Base-by-base conservation (phyloP, 2,113 vertebrate species). In the Sclerurus mexicanus region DNA sequence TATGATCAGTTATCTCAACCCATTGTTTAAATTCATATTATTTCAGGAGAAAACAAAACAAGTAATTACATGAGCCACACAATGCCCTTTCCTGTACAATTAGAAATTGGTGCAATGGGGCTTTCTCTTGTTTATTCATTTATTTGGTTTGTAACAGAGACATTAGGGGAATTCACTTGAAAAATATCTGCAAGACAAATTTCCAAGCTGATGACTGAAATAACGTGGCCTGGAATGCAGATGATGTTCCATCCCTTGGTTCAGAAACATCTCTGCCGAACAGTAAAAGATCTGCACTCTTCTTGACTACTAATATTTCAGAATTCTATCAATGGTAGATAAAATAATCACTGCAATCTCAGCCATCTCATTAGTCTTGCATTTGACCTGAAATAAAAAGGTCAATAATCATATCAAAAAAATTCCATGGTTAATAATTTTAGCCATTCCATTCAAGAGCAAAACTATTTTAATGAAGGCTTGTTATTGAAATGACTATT, bases 141-240 rank as follows among this genome's bases (percentile, higher is more conserved):
- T 93, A 31, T 84, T 82, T 89, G 71, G 55, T 90, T 89, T 52
- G 20, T 58, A 89, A 91, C 56, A 82, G 77, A 86, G 52, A 60
- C 66, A 56, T 84, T 75, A 20, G 7, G 49, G 66, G 69, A 85
- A 94, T 76, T 69, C 66, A 53, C 17, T 10, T 87, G 78, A 87
- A 96, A 97, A 91, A 75, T 72, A 49, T 42, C 59, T 90, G 69
- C 44, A 59, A 73, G 82, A 68, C 56, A 4, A 59, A 93, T 91
- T 91, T 93, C 49, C 79, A 77, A 87, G 77, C 46, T 73, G 71
- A 89, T 79, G 78, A 50, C 69, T 55, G 31, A 68, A 69, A 17
- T 0, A 28, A 37, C 11, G 40, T 21, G 62, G 62, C 52, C 78
- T 89, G 53, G 81, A 96, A 96, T 76, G 74, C 58, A 91, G 77